A percentile compares a stretch with the other conserved stretches of the same genome.
phyloP scores from a whole-genome alignment of 2,113 vertebrate species.

The human region GRCh38 chr19:18201501-18202000 shows the following conservation, averaged over 20 bases:
- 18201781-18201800: not conserved
- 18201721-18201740: not conserved
- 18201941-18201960: not conserved
- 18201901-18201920: too few relatives aligned
- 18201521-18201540: too few relatives aligned
- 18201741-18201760: not conserved
- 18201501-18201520: too few relatives aligned
- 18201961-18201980: too few relatives aligned
- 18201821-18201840: too few relatives aligned
- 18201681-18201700: not conserved
- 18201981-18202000: too few relatives aligned
- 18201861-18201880: not conserved
- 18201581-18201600: too few relatives aligned
- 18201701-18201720: not conserved
- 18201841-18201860: not conserved
- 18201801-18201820: not conserved
- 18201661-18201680: not conserved
- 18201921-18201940: too few relatives aligned
- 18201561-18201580: too few relatives aligned
- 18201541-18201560: too few relatives aligned
- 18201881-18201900: not conserved
- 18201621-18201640: not conserved
- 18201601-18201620: too few relatives aligned
- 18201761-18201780: not conserved
- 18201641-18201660: not conserved